A percentile compares a stretch with the other conserved stretches of the same genome.
These are phyloP conservation scores for Drosophila tristis DNA, from an alignment of 1,140 invertebrate species.

Conservation along the genomic window DNA sequence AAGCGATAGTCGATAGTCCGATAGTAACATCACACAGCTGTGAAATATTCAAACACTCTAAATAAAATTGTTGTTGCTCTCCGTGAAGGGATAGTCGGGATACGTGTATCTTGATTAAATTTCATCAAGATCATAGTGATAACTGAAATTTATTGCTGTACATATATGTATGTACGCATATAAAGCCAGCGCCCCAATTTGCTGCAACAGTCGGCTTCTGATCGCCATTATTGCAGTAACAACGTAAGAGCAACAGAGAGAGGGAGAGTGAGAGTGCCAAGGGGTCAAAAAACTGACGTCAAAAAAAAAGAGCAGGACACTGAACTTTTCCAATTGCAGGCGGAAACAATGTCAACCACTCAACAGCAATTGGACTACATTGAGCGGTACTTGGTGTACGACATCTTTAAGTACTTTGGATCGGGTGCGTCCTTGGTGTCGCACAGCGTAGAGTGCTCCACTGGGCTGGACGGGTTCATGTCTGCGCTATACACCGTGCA, in stretches of 20 bases:
- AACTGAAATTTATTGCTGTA: background rate
- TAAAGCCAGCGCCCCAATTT: background rate
- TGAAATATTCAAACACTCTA: constrained; percentile 4
- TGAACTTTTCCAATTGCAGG: constrained; percentile 4
- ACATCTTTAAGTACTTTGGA: constrained; percentile 65
- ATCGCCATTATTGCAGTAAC: background rate
- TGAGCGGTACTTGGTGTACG: constrained; percentile 60
- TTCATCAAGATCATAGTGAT: background rate
- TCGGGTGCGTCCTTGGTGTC: constrained; percentile 38
- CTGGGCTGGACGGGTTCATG: constrained; percentile 78
- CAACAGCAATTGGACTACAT: constrained; percentile 71
- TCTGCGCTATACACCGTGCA: constrained; percentile 74
- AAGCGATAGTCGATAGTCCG: background rate
- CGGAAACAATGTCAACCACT: constrained; percentile 52
- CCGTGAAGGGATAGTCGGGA: background rate
- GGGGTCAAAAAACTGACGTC: background rate
- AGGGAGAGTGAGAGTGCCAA: background rate
- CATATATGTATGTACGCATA: background rate
- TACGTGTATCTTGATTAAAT: constrained; percentile 17
- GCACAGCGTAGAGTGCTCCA: constrained; percentile 58
- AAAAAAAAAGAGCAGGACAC: constrained; percentile 1
- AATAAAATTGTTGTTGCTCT: background rate
- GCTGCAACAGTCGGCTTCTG: background rate
- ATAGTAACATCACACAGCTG: constrained; percentile 16
- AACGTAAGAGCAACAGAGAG: too few relatives aligned